phyloP scores from a whole-genome alignment of 2,113 vertebrate genomes.

The Tinamus guttatus region DNA sequence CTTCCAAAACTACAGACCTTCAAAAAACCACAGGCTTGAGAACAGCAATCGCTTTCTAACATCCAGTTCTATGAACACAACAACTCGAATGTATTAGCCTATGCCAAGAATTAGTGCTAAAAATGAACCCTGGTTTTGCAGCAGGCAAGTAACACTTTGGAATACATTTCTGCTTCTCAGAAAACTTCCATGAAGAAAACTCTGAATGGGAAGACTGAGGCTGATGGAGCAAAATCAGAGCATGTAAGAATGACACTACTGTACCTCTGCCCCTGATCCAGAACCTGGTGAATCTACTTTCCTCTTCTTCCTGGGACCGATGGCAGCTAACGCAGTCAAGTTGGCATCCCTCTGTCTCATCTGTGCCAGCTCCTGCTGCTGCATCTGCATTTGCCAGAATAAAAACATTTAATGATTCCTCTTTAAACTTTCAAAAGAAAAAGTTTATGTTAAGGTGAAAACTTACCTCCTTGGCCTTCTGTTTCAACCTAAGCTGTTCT shows the following conservation, averaged over 20 bases:
- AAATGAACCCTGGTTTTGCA: background rate
- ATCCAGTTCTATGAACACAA: background rate
- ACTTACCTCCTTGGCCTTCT: conserved; percentile 93
- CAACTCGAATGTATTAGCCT: background rate
- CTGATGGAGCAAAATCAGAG: background rate
- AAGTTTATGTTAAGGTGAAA: background rate
- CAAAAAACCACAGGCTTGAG: background rate
- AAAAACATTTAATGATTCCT: background rate
- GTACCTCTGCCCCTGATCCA: conserved; percentile 87
- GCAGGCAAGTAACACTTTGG: background rate
- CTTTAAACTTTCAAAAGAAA: background rate
- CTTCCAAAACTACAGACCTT: background rate
- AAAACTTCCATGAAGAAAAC: background rate
- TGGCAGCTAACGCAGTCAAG: conserved; percentile 90
- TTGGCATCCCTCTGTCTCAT: conserved; percentile 95
- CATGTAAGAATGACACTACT: background rate
- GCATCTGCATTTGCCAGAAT: conserved; percentile 82
- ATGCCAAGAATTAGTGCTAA: background rate
- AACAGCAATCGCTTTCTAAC: background rate
- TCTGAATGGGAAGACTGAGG: background rate
- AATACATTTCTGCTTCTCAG: background rate
- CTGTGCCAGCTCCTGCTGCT: conserved; percentile 92
- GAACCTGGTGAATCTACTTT: conserved; percentile 86
- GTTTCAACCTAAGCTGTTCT: conserved; percentile 90
- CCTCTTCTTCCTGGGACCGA: conserved; percentile 91